These are phyloP conservation scores for Capitella teleta DNA, from an alignment of 1,140 invertebrate species.

Conservation along the genomic window DNA sequence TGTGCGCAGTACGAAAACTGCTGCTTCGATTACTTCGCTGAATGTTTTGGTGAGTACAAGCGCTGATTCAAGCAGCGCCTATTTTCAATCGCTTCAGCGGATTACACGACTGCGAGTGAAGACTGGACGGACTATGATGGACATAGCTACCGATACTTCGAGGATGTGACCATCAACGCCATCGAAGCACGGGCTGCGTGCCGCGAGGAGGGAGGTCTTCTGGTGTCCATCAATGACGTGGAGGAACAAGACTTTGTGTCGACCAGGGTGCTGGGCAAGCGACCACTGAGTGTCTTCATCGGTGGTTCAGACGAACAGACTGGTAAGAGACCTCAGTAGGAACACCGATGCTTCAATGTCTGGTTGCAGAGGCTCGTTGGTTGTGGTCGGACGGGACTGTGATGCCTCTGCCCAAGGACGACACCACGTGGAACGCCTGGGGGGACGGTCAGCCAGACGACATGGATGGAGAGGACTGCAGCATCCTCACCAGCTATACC, in stretches of 20 bases:
- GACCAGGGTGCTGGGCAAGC: neutral
- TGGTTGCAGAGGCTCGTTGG: neutral
- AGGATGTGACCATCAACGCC: neutral
- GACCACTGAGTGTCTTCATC: conserved; percentile 2
- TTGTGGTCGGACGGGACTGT: neutral
- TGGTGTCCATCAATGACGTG: conserved; percentile 1
- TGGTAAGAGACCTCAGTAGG: neutral
- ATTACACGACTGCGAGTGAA: conserved; percentile 1
- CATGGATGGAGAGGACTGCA: neutral
- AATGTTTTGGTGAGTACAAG: conserved; percentile 1
- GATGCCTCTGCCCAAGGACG: neutral
- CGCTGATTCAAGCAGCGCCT: neutral
- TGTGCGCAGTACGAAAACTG: conserved; percentile 9
- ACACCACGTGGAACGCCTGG: neutral
- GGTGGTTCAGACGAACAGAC: neutral
- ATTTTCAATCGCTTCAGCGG: neutral
- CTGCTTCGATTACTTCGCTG: conserved; percentile 1
- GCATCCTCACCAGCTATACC: neutral
- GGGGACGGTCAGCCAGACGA: conserved; percentile 1
- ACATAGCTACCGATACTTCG: conserved; percentile 6
- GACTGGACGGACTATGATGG: conserved; percentile 4
- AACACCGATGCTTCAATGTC: neutral
- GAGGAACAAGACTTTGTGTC: conserved; percentile 1
- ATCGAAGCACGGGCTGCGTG: neutral
- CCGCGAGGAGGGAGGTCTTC: neutral